phyloP scores from a whole-genome alignment of 2,888 invertebrate genomes.

The Graphium colonna region DNA sequence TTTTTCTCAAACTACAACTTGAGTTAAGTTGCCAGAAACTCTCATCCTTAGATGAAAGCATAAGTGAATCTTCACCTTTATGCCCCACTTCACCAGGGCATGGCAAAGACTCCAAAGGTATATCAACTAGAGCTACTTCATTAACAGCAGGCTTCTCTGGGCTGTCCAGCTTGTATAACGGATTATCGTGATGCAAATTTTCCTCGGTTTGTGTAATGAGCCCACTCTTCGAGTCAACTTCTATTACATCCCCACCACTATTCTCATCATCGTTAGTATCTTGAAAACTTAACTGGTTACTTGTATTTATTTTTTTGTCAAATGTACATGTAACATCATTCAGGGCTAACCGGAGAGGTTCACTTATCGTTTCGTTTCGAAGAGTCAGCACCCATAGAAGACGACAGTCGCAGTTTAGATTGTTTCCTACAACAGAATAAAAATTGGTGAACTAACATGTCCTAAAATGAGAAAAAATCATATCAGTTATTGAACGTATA shows the following conservation, averaged over 20 bases:
- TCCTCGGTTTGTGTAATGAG: constrained; percentile 48
- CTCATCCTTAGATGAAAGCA: constrained; percentile 69
- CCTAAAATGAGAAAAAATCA: too few relatives aligned
- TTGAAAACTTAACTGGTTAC: constrained; percentile 31
- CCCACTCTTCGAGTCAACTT: constrained; percentile 43
- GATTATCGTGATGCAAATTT: constrained; percentile 45
- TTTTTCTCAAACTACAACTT: constrained; percentile 29
- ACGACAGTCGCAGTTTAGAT: constrained; percentile 89
- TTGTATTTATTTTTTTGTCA: constrained; percentile 32
- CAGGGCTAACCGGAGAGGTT: constrained; percentile 82
- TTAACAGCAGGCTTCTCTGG: constrained; percentile 47
- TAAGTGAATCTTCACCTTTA: constrained; percentile 65
- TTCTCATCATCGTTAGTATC: constrained; percentile 27
- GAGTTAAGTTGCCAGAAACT: constrained; percentile 58
- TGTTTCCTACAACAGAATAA: constrained; percentile 84
- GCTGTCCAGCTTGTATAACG: constrained; percentile 47
- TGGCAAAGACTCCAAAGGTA: constrained; percentile 53
- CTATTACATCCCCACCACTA: constrained; percentile 41
- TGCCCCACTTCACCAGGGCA: constrained; percentile 52
- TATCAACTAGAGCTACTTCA: constrained; percentile 52
- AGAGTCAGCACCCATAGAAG: constrained; percentile 88
- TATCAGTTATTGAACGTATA: too few relatives aligned
- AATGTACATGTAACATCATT: constrained; percentile 84
- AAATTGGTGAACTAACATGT: too few relatives aligned
- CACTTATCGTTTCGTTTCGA: constrained; percentile 86